Base-by-base conservation (phyloP, 92 coral and sea anemone species). In the Plumapathes pennacea region DNA sequence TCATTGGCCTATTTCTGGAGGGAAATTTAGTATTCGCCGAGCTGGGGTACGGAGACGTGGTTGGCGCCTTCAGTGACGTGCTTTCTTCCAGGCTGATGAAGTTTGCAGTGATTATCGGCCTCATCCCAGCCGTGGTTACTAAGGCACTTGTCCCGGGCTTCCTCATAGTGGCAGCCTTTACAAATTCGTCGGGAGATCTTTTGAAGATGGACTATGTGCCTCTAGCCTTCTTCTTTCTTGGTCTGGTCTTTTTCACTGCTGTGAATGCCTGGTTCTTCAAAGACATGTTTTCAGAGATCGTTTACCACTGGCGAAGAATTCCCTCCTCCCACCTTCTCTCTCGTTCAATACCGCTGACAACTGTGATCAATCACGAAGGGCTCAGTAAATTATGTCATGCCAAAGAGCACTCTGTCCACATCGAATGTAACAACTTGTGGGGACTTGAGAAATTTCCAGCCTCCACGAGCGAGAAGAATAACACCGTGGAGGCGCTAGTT, bases 201-300 rank as follows among this genome's bases (percentile, higher is more conserved):
- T 72, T 94, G 25, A 51, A 52, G 18, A 77, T 94, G 97, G 69
- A 80, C 26, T 89, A 94, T 49, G 57, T 85, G 10, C 92, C 99
- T 2, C 71, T 94, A 36, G 92, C 99, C 9, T 81, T 85, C 45
- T 94, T 89, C 83, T 89, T 89, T 52, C 85, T 89, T 19, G 60
- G 94, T 22, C 73, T 89, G 41, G 97, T 94, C n/a, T 94, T 94
- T 74, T 89, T 84, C 54, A 64, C 95, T 3, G 83, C 94, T 2
- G 94, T 83, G 9, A 81, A 88, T 30, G 31, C 71, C 7, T 94
- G 99, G 99, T 94, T 94, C 68, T 67, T 94, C 65, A 89, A 78
- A 37, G 97, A 84, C 10, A 71, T 86, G 26, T 61, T 77, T 25
- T 39, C 38, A 21, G 75, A 69, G 30, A 40, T 85, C 29, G 60